Percentiles rank a stretch among this genome's conserved stretches.
These are phyloP conservation scores for Lepeophtheirus salmonis DNA, from an alignment of 1,140 invertebrate genomes.

Conservation along the genomic window DNA sequence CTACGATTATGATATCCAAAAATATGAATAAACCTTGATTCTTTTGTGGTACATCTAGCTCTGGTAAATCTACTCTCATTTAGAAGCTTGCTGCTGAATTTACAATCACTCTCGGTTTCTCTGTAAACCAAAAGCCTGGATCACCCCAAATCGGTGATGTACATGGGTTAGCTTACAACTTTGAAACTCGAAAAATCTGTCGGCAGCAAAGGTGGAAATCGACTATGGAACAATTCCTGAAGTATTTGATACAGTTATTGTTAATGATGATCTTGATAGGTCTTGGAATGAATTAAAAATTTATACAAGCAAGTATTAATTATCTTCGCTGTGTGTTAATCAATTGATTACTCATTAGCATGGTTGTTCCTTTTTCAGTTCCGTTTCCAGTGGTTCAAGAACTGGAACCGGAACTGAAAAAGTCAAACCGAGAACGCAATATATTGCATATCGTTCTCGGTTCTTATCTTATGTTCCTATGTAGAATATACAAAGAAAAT, in stretches of 20 bases:
- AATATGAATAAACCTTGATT: conserved; percentile 42
- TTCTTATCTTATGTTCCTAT: too few relatives aligned
- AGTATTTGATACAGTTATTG: conserved; percentile 71
- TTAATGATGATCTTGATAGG: conserved; percentile 76
- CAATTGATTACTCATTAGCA: too few relatives aligned
- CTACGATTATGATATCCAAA: not conserved
- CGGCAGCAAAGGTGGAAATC: conserved; percentile 53
- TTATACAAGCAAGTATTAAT: too few relatives aligned
- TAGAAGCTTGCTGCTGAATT: conserved; percentile 65
- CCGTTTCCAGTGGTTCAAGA: too few relatives aligned
- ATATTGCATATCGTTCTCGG: too few relatives aligned
- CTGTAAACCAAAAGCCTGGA: conserved; percentile 75
- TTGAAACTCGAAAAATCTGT: conserved; percentile 49
- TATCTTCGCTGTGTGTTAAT: too few relatives aligned
- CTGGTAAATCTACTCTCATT: conserved; percentile 83
- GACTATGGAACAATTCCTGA: conserved; percentile 54
- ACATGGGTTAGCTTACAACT: conserved; percentile 85
- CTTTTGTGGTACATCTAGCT: conserved; percentile 81
- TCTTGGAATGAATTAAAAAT: conserved; percentile 58
- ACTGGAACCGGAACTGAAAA: too few relatives aligned
- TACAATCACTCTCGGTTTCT: conserved; percentile 71
- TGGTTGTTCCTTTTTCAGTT: too few relatives aligned
- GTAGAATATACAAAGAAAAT: too few relatives aligned
- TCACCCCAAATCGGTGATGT: conserved; percentile 45
- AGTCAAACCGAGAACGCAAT: too few relatives aligned